Conservation (phyloP, 2,113 vertebrate genomes). For the Barnardius zonarius region DNA sequence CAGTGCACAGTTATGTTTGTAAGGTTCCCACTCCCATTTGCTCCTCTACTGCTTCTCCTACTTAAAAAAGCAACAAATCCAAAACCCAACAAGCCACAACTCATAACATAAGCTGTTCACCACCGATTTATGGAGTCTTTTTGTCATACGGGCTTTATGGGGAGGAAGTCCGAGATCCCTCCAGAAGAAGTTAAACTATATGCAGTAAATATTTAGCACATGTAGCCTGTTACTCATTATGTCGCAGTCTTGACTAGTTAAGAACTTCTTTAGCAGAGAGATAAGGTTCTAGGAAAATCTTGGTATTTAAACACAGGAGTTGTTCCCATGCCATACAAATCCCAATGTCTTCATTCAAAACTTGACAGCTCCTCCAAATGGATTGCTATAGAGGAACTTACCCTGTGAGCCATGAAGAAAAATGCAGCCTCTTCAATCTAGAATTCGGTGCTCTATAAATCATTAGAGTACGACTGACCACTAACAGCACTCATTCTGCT, state of each 20-base stretch:
- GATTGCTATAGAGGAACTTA: constrained; percentile 5
- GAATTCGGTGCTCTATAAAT: background rate
- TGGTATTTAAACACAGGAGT: background rate
- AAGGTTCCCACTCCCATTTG: background rate
- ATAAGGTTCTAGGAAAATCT: background rate
- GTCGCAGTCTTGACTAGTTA: background rate
- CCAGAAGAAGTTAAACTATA: background rate
- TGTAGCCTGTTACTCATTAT: background rate
- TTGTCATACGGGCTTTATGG: background rate
- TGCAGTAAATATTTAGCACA: background rate
- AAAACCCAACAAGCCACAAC: background rate
- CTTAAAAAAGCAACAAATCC: background rate
- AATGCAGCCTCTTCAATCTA: background rate
- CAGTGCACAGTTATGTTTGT: background rate
- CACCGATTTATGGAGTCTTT: background rate
- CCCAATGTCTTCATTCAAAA: background rate
- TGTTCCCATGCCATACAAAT: background rate
- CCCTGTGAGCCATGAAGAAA: constrained; percentile 42
- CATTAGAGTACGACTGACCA: background rate
- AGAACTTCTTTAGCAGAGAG: background rate
- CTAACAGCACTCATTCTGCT: background rate
- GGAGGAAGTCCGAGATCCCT: background rate
- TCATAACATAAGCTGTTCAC: background rate
- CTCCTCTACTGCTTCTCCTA: background rate
- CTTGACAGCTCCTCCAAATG: background rate